Base-by-base conservation (phyloP, 2,797 vertebrate species). In the Eulemur coronatus region DNA sequence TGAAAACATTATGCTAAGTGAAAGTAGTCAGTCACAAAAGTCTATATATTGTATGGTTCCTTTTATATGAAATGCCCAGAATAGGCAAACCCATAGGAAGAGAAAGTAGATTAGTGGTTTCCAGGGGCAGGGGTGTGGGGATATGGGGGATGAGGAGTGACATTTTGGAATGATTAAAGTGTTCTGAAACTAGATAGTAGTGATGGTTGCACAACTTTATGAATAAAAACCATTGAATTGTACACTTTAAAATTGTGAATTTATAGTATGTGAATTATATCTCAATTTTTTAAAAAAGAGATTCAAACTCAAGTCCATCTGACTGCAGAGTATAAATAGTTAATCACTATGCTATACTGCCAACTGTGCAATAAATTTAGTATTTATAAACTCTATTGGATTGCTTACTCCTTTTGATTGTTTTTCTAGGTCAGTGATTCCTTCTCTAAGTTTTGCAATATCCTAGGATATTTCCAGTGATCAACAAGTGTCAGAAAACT, bases 391-490 rank as follows among this genome's bases (percentile, higher is more conserved):
- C 43, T 93, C 61, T 88, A n/a, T 38, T 96, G 33, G 33, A 72
- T 75, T 92, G 50, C 5, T 87, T 86, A 89, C 17, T 78, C 43
- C 79, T 96, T 79, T 81, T 30, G 2, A 72, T 88, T 78, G n/a
- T 88, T 84, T 85, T 96, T 92, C 90, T 92, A 95, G 80, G 75
- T 95, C 82, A 91, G 22, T 59, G 30, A 94, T 75, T 82, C n/a
- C n/a, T 22, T 90, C 0, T 92, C 35, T 75, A 93, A 59, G 48
- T 91, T 96, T 94, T 93, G 13, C 30, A 94, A 73, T 84, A 76
- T 57, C 14, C 41, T 96, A 55, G 46, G 30, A 93, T 55, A 92
- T 11, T 30, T 57, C 48, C 80, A 92, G 76, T 46, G 75, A 90
- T 76, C 41, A 94, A 65, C 4, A 35, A 18, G 10, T 94, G 6